These are phyloP conservation scores for Megalops cyprinoides DNA, from an alignment of 2,797 vertebrate species.

Conservation along the genomic window DNA sequence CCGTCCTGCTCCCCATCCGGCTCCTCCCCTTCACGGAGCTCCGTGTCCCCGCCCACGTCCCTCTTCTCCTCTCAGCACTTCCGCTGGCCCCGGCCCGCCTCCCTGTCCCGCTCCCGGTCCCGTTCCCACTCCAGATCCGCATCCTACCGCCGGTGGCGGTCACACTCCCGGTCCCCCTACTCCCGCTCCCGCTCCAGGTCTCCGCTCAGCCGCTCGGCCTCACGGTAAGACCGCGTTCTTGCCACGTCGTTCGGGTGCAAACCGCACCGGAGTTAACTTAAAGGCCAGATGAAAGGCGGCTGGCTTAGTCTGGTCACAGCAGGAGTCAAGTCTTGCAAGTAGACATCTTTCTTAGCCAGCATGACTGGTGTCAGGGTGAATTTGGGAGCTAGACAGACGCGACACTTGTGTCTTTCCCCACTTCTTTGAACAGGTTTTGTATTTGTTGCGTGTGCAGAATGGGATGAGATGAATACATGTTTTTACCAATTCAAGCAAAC, in stretches of 20 bases:
- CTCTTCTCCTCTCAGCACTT: conserved; percentile 77
- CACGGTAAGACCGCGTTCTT: conserved; percentile 75
- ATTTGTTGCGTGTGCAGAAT: conserved; percentile 1
- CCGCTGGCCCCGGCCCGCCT: conserved; percentile 58
- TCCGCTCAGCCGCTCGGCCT: conserved; percentile 87
- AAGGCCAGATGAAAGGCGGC: conserved; percentile 34
- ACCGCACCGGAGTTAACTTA: not conserved
- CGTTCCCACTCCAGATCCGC: conserved; percentile 81
- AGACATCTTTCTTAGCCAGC: conserved; percentile 52
- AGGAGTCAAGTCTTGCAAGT: conserved; percentile 31
- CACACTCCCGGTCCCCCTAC: conserved; percentile 85
- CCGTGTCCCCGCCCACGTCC: conserved; percentile 89
- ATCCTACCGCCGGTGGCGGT: conserved; percentile 79
- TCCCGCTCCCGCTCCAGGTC: conserved; percentile 94
- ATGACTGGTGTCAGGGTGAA: conserved; percentile 40
- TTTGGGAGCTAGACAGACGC: not conserved
- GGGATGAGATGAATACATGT: conserved; percentile 4
- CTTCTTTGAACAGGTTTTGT: not conserved
- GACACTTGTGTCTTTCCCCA: conserved; percentile 8
- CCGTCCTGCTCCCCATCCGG: conserved; percentile 93
- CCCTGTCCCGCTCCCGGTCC: conserved; percentile 69
- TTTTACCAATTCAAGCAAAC: too few species aligned
- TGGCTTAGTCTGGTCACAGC: conserved; percentile 33
- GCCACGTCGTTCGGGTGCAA: conserved; percentile 44
- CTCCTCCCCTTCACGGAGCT: conserved; percentile 92